Base-by-base conservation (phyloP, 2,888 invertebrate genomes). In the Conops quadrifasciatus region DNA sequence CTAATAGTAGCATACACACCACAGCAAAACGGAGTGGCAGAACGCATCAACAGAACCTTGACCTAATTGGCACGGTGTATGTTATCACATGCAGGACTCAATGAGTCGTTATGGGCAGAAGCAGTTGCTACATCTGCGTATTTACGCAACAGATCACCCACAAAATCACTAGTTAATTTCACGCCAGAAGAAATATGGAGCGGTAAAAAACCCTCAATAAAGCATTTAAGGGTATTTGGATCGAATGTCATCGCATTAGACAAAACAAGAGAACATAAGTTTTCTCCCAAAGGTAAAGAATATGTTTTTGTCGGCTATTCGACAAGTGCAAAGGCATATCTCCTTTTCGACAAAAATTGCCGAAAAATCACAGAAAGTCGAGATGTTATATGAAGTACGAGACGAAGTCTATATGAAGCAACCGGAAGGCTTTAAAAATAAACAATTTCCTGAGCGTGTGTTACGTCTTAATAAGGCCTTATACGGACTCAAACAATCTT, bases 21-120 rank as follows among this genome's bases (percentile, higher is more conserved):
- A 1, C 74, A 75, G 30, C 75, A 75, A 43, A 76, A 75, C 26
- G 73, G 76, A 1, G 70, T 75, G 5, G 75, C 76, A 0, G 73
- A 76, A 60, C 59, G 72, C 47, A 65, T 67, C 51, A 76, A 72
- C 53, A 58, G 75, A 75, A 68, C 66, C 73, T 15, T 73, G 73
- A 4, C 24, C 16, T 79, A 80, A 51, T 75, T 76, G 70, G 79
- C 80, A 2, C 71, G 81, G 13, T 71, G 77, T 11, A 78, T 83
- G 77, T 53, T 83, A 47, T 21, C 75, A 0, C 73, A 79, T 21
- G 65, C 76, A 36, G 71, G 71, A 2, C 19, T 79, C 1, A 76
- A 36, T 77, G 80, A 74, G 60, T 30, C 70, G 21, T 66, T 77
- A n/a, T 78, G 78, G 67, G 77, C 71, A 15, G 75, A 76, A 16